These are phyloP conservation scores for Thalassarche chlororhynchos DNA, from an alignment of 2,113 vertebrate species.

Conservation along the genomic window DNA sequence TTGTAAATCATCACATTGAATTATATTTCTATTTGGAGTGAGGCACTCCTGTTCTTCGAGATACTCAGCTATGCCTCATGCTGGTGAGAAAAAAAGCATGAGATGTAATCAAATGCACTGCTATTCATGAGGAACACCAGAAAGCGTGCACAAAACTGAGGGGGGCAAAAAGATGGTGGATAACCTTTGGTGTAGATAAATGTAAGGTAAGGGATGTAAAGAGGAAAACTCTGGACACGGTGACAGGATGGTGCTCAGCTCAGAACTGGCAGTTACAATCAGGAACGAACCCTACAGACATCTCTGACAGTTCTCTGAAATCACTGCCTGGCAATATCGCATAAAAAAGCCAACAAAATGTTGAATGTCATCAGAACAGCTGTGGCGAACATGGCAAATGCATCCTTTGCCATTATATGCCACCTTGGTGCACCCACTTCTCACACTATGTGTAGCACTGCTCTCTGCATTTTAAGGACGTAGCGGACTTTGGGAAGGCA, in stretches of 20 bases:
- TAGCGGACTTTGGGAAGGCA: neutral
- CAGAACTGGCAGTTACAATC: neutral
- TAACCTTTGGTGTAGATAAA: too few relatives aligned
- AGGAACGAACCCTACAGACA: neutral
- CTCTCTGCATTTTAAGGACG: too few relatives aligned
- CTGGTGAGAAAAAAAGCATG: neutral
- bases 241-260: neutral
- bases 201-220: neutral
- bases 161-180: neutral
- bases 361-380: neutral
- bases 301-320: neutral
- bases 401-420: neutral
- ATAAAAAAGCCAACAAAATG: neutral
- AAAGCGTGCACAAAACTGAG: neutral
- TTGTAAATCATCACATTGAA: neutral
- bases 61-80: neutral
- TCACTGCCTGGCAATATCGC: neutral
- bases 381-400: neutral
- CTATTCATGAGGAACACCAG: neutral
- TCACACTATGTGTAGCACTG: rapidly evolving
- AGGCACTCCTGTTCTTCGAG: neutral
- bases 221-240: neutral
- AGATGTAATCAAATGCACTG: neutral
- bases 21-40: neutral
- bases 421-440: too few relatives aligned